Percentiles rank a stretch among this genome's conserved stretches.
Evolutionary conservation across 2,888 invertebrate species (phyloP).

Genomic region (Leucoptera coffeella): DNA sequence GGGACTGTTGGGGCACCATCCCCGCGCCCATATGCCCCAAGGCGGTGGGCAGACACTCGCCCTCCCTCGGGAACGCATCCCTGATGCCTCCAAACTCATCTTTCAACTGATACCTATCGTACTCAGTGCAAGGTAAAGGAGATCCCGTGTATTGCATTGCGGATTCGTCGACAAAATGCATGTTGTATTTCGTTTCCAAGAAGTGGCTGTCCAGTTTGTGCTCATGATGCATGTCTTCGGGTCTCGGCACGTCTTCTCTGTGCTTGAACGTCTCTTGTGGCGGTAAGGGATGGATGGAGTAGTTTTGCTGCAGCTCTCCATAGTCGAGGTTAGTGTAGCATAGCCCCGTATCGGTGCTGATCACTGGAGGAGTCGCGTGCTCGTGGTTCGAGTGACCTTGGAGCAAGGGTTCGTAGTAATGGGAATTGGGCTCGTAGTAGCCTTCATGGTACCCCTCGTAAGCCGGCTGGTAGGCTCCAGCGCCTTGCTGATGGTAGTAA

Average conservation of each 20-base stretch:
- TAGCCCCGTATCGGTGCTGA: slow-evolving; percentile 78
- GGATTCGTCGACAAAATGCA: slow-evolving; percentile 41
- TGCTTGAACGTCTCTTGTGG: slow-evolving; percentile 47
- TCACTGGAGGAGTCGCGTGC: slow-evolving; percentile 58
- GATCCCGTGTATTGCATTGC: slow-evolving; percentile 40
- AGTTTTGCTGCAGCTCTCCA: slow-evolving; percentile 39
- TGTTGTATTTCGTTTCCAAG: slow-evolving; percentile 47
- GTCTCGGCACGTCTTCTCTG: slow-evolving; percentile 53
- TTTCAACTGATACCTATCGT: slow-evolving; percentile 57
- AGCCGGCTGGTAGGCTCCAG: slow-evolving; percentile 25
- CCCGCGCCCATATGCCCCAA: slow-evolving; percentile 22
- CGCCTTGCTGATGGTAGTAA: slow-evolving; percentile 52
- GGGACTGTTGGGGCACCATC: slow-evolving; percentile 39
- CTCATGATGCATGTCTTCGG: slow-evolving; percentile 34
- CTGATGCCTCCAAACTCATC: slow-evolving; percentile 48
- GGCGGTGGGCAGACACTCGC: slow-evolving; percentile 20
- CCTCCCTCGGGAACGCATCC: slow-evolving; percentile 26
- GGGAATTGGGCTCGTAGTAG: slow-evolving; percentile 38
- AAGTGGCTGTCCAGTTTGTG: slow-evolving; percentile 43
- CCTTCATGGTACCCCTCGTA: slow-evolving; percentile 41
- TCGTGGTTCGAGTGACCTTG: slow-evolving; percentile 35
- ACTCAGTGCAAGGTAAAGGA: slow-evolving; percentile 52
- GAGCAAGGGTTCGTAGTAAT: slow-evolving; percentile 46
- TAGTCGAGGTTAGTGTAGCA: slow-evolving; percentile 89
- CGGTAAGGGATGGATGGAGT: slow-evolving; percentile 48